A percentile compares a stretch with the other conserved stretches of the same genome.
Evolutionary conservation across 2,113 vertebrate species (phyloP).

Genomic region (Thamnaconus septentrionalis): DNA sequence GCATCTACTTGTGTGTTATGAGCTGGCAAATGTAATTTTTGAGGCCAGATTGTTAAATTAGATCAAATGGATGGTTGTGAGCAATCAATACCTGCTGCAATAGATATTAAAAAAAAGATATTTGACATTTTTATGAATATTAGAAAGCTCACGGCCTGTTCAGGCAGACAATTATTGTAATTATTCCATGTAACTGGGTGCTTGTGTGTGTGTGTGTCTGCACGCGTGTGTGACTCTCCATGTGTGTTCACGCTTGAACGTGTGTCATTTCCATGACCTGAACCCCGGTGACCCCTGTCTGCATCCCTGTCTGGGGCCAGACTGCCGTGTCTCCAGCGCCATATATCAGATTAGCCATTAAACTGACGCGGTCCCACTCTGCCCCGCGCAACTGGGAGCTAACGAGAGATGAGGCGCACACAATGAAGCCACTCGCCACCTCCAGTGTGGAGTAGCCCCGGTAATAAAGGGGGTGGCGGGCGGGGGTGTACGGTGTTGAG

Average conservation of each 20-base stretch:
- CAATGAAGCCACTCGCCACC: slow-evolving; percentile 59
- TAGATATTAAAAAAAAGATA: slow-evolving; percentile 18
- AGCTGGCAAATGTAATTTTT: slow-evolving; percentile 38
- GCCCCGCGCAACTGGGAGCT: slow-evolving; percentile 47
- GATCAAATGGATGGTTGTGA: slow-evolving; percentile 24
- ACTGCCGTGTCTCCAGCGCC: slow-evolving; percentile 48
- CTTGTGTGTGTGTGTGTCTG: slow-evolving; percentile 3
- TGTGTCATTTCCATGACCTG: slow-evolving; percentile 35
- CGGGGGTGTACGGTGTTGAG: slow-evolving; percentile 48
- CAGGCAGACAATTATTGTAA: background rate
- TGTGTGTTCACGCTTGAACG: background rate
- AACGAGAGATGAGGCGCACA: slow-evolving; percentile 66
- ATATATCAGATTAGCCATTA: slow-evolving; percentile 71
- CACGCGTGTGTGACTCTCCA: background rate
- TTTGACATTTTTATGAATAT: slow-evolving; percentile 22
- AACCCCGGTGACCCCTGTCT: slow-evolving; percentile 57
- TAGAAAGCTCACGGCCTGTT: slow-evolving; percentile 13
- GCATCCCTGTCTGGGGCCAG: slow-evolving; percentile 46
- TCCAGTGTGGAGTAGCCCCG: slow-evolving; percentile 34
- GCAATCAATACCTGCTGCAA: slow-evolving; percentile 20
- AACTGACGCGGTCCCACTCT: slow-evolving; percentile 50
- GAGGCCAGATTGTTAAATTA: slow-evolving; percentile 41
- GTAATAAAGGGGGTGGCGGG: slow-evolving; percentile 61
- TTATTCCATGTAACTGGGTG: slow-evolving; percentile 1
- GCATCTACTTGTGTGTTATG: slow-evolving; percentile 34